These are phyloP conservation scores for Suricata suricatta DNA, from an alignment of 2,113 vertebrate species.

Conservation along the genomic window DNA sequence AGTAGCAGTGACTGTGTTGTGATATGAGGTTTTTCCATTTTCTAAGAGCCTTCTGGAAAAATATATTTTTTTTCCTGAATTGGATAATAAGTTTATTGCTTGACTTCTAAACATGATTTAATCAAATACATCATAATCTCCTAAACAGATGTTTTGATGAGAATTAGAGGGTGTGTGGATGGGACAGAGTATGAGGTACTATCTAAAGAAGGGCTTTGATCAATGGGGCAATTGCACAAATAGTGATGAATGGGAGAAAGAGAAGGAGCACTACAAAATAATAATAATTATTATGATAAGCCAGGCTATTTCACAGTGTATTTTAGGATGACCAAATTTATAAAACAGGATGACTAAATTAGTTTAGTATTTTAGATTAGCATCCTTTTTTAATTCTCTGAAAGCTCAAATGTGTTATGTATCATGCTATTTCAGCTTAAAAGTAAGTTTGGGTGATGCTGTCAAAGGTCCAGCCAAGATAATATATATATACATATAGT, in stretches of 20 bases:
- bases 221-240: not conserved
- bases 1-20: not conserved
- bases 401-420: not conserved
- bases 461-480: not conserved
- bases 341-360: not conserved
- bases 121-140: not conserved
- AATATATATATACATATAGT: too few species aligned
- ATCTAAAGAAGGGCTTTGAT: not conserved
- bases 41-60: not conserved
- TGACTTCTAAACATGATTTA: not conserved
- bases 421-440: not conserved
- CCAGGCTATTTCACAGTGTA: not conserved
- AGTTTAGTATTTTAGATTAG: not conserved
- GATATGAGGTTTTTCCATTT: not conserved
- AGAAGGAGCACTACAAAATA: not conserved
- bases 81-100: not conserved
- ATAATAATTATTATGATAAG: not conserved
- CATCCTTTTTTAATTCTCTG: not conserved
- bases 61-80: not conserved
- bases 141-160: not conserved
- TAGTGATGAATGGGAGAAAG: not conserved
- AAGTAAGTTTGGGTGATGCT: not conserved
- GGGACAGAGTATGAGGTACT: not conserved
- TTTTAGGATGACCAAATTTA: not conserved
- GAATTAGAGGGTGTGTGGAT: not conserved